Evolutionary conservation across 2,113 vertebrate genomes (phyloP), one percentile per base, ranked within the genome.

Genomic region (Periophthalmodon schlosseri): DNA sequence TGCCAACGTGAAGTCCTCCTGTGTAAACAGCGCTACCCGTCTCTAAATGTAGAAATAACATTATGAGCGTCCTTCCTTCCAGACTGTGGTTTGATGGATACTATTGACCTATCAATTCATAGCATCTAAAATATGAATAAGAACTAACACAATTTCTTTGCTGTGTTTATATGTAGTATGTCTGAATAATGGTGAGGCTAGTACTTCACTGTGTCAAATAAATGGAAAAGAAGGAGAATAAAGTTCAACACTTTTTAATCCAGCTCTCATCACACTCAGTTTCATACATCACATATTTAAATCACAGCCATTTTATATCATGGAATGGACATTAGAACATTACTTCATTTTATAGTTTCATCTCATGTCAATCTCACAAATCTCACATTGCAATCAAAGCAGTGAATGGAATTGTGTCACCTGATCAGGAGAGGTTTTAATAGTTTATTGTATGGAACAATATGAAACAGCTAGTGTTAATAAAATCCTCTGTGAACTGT

Each of bases 391-490:
- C 74, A 70, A 52, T 81, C 28, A 69, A 33, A 74, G 72, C 56
- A 66, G 1, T 44, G 73, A 75, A 56, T 57, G 0, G 61, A 47
- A 12, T 63, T 5, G 12, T 50, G 36, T 74, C 34, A 66, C 20
- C 2, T 28, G 16, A 47, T 78, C 49, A 46, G n/a, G 16, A 47
- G 76, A 33, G 44, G 36, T 34, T 65, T 82, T 64, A 65, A 56
- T 23, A 68, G 1, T 24, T 68, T 69, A 68, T 75, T 78, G 73
- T 75, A 70, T 58, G 68, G 7, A 78, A 60, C 69, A 70, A n/a
- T 70, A 49, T 79, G 33, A 76, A 87, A 83, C 75, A 75, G 76
- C 77, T 82, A 75, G 77, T 82, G 81, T 85, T 86, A 80, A 73
- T 77, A 47, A 68, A 56, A 20, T 74, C 69, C 63, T 56, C 18